Percentiles rank a stretch among this genome's conserved stretches.
Evolutionary conservation across 2,113 vertebrate genomes (phyloP).

Genomic region (Rostratula benghalensis): DNA sequence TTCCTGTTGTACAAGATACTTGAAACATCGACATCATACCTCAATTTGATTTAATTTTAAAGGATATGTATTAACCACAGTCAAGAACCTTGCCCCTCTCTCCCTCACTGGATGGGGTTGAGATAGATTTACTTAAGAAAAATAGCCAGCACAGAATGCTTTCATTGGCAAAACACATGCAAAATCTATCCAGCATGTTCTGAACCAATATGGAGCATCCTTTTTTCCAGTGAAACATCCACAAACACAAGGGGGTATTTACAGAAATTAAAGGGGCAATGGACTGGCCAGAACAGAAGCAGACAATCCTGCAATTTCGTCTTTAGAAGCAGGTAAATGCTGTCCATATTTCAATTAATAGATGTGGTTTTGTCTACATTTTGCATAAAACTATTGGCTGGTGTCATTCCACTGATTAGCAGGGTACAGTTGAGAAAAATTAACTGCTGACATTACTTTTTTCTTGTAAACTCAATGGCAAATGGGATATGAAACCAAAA

Average conservation of each 20-base stretch:
- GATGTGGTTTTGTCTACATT: constrained; percentile 33
- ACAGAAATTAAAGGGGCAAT: background rate
- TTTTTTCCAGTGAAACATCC: background rate
- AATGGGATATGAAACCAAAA: constrained; percentile 40
- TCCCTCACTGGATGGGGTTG: background rate
- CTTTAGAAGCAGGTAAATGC: constrained; percentile 34
- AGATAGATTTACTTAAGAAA: background rate
- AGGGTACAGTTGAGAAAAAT: constrained; percentile 51
- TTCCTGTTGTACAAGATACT: background rate
- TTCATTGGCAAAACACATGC: background rate
- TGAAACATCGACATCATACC: background rate
- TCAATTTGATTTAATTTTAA: background rate
- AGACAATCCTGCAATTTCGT: background rate
- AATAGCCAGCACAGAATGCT: background rate
- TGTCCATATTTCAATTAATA: constrained; percentile 30
- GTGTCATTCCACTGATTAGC: constrained; percentile 55
- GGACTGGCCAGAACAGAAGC: background rate
- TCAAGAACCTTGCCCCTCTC: background rate
- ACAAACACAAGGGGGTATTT: background rate
- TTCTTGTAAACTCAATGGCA: constrained; percentile 62
- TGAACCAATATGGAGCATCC: background rate
- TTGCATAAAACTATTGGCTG: constrained; percentile 46
- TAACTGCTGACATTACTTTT: constrained; percentile 59
- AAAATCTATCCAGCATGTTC: background rate
- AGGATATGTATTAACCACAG: background rate